These are phyloP conservation scores for Myathropa florea DNA, from an alignment of 2,888 invertebrate species.

Conservation along the genomic window DNA sequence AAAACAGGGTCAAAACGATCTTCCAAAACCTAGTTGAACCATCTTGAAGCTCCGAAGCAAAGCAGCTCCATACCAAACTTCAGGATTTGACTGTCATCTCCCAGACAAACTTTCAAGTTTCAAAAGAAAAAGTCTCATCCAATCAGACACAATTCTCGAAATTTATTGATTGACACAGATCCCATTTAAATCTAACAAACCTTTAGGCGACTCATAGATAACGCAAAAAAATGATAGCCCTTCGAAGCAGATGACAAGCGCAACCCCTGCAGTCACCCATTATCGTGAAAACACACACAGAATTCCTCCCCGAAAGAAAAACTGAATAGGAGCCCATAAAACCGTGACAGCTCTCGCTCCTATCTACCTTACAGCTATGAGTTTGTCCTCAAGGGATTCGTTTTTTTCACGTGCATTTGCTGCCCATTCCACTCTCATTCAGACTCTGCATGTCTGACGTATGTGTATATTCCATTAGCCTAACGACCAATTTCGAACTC, in stretches of 20 bases:
- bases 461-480: constrained; percentile 32
- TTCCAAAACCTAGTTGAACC: too few relatives aligned
- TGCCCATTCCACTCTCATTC: not conserved
- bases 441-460: not conserved
- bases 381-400: not conserved
- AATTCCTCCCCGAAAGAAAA: not conserved
- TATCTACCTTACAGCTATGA: not conserved
- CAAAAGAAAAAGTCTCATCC: not conserved
- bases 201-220: not conserved
- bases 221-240: not conserved
- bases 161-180: not conserved
- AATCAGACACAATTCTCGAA: not conserved
- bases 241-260: not conserved
- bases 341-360: not conserved
- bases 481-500: constrained; percentile 51
- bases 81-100: too few relatives aligned
- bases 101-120: too few relatives aligned
- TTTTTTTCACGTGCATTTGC: not conserved
- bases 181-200: not conserved
- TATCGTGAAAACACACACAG: not conserved
- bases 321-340: not conserved
- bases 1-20: too few relatives aligned
- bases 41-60: too few relatives aligned
- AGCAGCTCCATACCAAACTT: too few relatives aligned
- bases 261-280: not conserved